Evolutionary conservation across 2,797 vertebrate genomes (phyloP).

Genomic region (Rhodeus uyekii): DNA sequence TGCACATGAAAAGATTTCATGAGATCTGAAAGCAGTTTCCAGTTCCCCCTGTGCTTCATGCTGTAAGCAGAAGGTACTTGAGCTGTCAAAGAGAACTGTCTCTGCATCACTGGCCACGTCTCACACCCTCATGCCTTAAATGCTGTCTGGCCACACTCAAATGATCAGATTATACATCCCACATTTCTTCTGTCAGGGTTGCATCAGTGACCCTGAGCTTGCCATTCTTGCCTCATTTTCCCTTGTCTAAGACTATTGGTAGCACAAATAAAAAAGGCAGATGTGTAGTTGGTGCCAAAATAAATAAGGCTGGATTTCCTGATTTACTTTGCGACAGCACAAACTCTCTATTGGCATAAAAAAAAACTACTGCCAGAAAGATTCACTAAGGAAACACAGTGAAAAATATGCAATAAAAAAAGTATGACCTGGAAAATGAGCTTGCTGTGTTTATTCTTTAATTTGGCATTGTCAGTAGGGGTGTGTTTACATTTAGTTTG

Average conservation of each 20-base stretch:
- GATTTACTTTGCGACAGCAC: not conserved
- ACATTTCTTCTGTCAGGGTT: conserved; percentile 42
- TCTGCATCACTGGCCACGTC: conserved; percentile 38
- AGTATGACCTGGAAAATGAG: no score
- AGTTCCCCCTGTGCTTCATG: not conserved
- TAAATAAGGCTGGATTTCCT: no score
- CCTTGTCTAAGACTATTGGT: conserved; percentile 13
- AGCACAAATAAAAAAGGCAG: not conserved
- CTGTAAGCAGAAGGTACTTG: conserved; percentile 17
- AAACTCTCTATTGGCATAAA: not conserved
- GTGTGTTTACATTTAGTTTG: no score
- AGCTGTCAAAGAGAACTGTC: conserved; percentile 5
- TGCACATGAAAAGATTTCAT: not conserved
- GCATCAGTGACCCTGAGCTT: conserved; percentile 1
- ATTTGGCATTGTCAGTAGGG: no score
- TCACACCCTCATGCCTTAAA: conserved; percentile 32
- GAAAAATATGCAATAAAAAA: not conserved
- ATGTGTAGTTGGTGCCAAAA: not conserved
- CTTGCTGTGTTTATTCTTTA: no score
- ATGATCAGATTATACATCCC: conserved; percentile 48
- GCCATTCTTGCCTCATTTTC: conserved; percentile 1
- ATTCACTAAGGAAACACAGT: not conserved
- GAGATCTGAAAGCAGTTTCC: not conserved
- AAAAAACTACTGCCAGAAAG: not conserved
- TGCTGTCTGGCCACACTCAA: conserved; percentile 8